Conservation (phyloP, 2,113 vertebrate species). For the Triplophysa rosa region DNA sequence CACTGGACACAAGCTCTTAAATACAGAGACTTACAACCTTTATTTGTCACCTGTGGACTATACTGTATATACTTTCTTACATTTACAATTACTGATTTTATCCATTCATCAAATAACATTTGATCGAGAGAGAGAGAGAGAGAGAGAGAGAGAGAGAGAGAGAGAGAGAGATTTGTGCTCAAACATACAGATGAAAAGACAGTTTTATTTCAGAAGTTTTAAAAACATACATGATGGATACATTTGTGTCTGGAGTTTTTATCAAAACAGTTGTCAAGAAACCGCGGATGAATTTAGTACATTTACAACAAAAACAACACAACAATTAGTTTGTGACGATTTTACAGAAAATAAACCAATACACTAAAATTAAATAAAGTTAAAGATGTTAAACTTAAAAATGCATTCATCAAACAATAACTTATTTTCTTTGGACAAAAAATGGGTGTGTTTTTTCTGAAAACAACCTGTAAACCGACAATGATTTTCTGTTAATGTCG, state of each 20-base stretch:
- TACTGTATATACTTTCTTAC: too few species aligned
- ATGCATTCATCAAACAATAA: not conserved
- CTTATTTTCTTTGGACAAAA: not conserved
- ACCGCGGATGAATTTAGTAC: slow-evolving; percentile 35
- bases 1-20: not conserved
- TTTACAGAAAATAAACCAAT: not conserved
- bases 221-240: not conserved
- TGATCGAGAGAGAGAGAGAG: too few species aligned
- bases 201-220: slow-evolving; percentile 20
- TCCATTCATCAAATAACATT: too few species aligned
- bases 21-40: not conserved
- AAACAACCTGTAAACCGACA: not conserved
- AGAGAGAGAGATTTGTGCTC: not conserved
- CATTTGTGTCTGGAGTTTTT: not conserved
- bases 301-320: slow-evolving; percentile 38
- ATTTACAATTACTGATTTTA: too few species aligned
- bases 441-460: not conserved
- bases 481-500: not conserved
- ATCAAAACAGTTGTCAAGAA: not conserved
- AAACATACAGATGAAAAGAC: not conserved
- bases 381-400: not conserved
- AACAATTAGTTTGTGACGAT: not conserved
- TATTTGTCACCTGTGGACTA: not conserved
- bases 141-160: not conserved
- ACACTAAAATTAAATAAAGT: slow-evolving; percentile 21